Percentiles rank a stretch among this genome's conserved stretches.
Evolutionary conservation across 2,888 invertebrate genomes (phyloP).

Genomic region (Tipula lateralis): DNA sequence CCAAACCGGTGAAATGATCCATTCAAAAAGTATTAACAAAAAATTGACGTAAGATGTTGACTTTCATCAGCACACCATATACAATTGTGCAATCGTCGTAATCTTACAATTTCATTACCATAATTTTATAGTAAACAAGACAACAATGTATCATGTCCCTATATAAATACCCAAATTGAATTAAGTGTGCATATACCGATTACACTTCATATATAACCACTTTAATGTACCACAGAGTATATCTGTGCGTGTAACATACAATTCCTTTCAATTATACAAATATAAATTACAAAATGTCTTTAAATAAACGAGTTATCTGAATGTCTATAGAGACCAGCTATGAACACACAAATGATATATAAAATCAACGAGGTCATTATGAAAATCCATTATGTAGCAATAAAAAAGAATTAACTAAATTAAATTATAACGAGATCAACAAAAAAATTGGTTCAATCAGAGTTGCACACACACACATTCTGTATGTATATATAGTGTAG

Average conservation of each 20-base stretch:
- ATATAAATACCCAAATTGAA: not conserved
- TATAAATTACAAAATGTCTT: not conserved
- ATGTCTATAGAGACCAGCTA: not conserved
- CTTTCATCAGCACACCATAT: not conserved
- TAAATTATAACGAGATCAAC: constrained; percentile 14
- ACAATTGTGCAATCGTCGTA: not conserved
- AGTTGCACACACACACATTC: not conserved
- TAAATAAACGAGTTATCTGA: constrained; percentile 1
- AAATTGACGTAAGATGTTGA: not conserved
- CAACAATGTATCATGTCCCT: not conserved
- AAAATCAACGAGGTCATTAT: constrained; percentile 5
- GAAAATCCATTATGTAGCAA: not conserved
- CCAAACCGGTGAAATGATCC: not conserved
- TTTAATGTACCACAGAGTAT: too few species aligned
- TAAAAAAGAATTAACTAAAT: constrained; percentile 15
- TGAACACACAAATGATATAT: not conserved
- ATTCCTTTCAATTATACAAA: not conserved
- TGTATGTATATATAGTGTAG: not conserved
- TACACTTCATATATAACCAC: too few species aligned
- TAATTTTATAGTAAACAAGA: not conserved
- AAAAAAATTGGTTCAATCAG: not conserved
- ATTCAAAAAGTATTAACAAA: not conserved
- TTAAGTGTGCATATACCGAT: not conserved
- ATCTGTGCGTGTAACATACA: not conserved
- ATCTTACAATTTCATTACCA: not conserved